These are phyloP conservation scores for Drosophila trichaetosa DNA, from an alignment of 2,888 invertebrate species.

Conservation along the genomic window DNA sequence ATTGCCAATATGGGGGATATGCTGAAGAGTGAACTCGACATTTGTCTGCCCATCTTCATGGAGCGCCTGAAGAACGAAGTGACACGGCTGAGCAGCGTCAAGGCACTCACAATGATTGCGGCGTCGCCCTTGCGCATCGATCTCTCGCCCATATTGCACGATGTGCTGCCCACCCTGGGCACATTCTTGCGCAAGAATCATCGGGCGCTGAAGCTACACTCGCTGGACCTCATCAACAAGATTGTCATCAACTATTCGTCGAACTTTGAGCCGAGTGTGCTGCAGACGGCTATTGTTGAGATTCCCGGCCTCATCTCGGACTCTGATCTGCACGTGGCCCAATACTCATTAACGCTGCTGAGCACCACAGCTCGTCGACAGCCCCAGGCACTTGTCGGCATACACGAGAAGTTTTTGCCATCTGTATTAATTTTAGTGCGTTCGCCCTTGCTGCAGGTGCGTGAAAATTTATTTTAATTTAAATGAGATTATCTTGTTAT, in stretches of 20 bases:
- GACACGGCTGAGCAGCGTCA: slow-evolving; percentile 97
- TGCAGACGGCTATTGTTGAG: slow-evolving; percentile 91
- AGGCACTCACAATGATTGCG: slow-evolving; percentile 97
- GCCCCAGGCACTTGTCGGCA: slow-evolving; percentile 90
- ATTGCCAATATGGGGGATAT: slow-evolving; percentile 96
- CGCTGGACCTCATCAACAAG: slow-evolving; percentile 95
- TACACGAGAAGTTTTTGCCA: slow-evolving; percentile 91
- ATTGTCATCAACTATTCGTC: slow-evolving; percentile 94
- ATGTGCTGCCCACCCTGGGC: slow-evolving; percentile 96
- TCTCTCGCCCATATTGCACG: slow-evolving; percentile 92
- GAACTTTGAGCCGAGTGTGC: slow-evolving; percentile 88
- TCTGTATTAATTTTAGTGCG: slow-evolving; percentile 94
- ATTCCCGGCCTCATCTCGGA: slow-evolving; percentile 96
- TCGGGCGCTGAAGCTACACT: slow-evolving; percentile 95
- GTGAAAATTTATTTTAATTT: slow-evolving; percentile 3
- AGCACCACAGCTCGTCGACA: slow-evolving; percentile 93
- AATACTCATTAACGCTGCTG: slow-evolving; percentile 93
- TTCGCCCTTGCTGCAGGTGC: slow-evolving; percentile 91
- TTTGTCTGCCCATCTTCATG: slow-evolving; percentile 96
- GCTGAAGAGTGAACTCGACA: slow-evolving; percentile 90
- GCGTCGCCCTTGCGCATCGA: slow-evolving; percentile 95
- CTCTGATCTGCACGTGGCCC: slow-evolving; percentile 98
- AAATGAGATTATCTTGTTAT: background rate
- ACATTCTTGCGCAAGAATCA: slow-evolving; percentile 98
- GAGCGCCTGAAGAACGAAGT: slow-evolving; percentile 98